These are phyloP conservation scores for Passerina amoena DNA, from an alignment of 2,113 vertebrate genomes.

Conservation along the genomic window DNA sequence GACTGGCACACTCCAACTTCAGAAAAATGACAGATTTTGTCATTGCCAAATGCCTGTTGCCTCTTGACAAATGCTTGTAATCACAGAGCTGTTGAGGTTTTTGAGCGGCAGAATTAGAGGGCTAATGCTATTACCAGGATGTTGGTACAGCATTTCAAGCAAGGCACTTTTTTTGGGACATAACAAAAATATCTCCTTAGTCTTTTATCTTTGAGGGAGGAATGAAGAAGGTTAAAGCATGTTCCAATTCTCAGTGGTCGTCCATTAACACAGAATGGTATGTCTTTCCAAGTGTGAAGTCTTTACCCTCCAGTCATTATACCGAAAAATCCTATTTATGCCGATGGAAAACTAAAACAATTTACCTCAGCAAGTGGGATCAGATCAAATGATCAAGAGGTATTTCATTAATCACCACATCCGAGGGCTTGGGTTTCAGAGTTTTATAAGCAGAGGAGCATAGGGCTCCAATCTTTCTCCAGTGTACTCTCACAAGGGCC, in stretches of 20 bases:
- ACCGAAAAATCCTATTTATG: constrained; percentile 68
- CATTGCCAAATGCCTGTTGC: constrained; percentile 80
- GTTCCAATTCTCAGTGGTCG: constrained; percentile 15
- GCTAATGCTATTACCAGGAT: constrained; percentile 6
- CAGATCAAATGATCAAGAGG: constrained; percentile 66
- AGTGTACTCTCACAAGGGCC: constrained; percentile 57
- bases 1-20: constrained; percentile 84
- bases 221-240: constrained; percentile 43
- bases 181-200: constrained; percentile 41
- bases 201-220: constrained; percentile 51
- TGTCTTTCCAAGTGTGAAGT: constrained; percentile 65
- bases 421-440: constrained; percentile 73
- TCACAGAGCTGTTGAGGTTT: constrained; percentile 60
- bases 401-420: constrained; percentile 77
- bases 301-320: constrained; percentile 57
- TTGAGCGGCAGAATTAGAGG: constrained; percentile 22
- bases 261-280: constrained; percentile 44
- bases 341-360: constrained; percentile 74
- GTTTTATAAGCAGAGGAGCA: constrained; percentile 70
- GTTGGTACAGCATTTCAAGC: background rate
- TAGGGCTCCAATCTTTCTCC: constrained; percentile 67
- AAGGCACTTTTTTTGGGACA: background rate
- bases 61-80: constrained; percentile 72
- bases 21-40: constrained; percentile 81
- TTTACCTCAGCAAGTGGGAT: constrained; percentile 70